Conservation (phyloP, 1,140 invertebrate genomes). For the Solenopsis fugax region DNA sequence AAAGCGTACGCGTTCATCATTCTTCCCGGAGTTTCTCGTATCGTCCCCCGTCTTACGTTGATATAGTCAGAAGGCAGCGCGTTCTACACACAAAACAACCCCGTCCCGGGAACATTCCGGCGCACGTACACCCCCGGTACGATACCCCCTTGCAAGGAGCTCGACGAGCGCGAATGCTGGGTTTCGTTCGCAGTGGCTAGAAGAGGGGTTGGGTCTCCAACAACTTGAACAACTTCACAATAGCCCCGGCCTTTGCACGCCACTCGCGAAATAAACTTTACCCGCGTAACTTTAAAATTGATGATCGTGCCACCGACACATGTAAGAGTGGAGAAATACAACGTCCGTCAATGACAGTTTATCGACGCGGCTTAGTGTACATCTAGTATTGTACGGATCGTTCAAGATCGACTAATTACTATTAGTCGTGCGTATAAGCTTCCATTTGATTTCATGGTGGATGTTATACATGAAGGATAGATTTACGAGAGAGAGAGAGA, state of each 20-base stretch:
- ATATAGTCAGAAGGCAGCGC: constrained; percentile 22
- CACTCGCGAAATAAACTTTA: constrained; percentile 79
- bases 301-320: constrained; percentile 71
- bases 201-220: constrained; percentile 53
- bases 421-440: constrained; percentile 45
- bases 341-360: constrained; percentile 60
- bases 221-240: constrained; percentile 80
- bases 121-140: constrained; percentile 4
- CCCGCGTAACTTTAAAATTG: constrained; percentile 81
- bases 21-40: constrained; percentile 3
- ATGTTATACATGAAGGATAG: constrained; percentile 1
- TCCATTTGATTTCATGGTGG: not conserved
- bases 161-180: constrained; percentile 61
- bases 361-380: not conserved
- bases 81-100: constrained; percentile 40
- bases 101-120: constrained; percentile 21
- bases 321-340: constrained; percentile 58
- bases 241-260: constrained; percentile 69
- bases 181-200: constrained; percentile 50
- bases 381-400: not conserved
- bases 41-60: constrained; percentile 21
- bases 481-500: constrained; percentile 28
- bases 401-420: constrained; percentile 32
- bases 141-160: constrained; percentile 43
- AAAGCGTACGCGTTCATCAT: constrained; percentile 12